These are phyloP conservation scores for Drosophila micromelanica DNA, from an alignment of 1,140 invertebrate genomes.

Conservation along the genomic window DNA sequence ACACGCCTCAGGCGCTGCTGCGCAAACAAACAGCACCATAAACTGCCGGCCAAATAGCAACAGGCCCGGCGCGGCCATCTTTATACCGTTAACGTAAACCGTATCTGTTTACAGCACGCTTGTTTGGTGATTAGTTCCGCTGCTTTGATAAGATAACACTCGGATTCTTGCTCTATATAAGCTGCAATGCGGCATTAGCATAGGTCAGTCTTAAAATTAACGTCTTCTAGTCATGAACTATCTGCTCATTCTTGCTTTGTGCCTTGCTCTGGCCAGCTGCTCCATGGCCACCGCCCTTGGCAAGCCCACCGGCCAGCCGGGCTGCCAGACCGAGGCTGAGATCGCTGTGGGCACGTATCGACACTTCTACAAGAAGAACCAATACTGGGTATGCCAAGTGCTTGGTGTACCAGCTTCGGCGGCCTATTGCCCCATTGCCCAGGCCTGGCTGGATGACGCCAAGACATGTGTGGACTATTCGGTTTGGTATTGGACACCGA, in stretches of 20 bases:
- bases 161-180: conserved; percentile 55
- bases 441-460: conserved; percentile 40
- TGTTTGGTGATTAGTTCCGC: conserved; percentile 40
- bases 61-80: conserved; percentile 2
- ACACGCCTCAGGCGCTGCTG: conserved; percentile 1
- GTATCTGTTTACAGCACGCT: conserved; percentile 50
- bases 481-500: conserved; percentile 63
- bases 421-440: conserved; percentile 16
- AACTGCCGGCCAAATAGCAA: conserved; percentile 59
- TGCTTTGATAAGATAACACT: conserved; percentile 57
- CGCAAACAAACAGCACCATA: conserved; percentile 74
- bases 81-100: neutral
- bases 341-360: conserved; percentile 38
- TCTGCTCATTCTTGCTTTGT: conserved; percentile 32
- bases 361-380: conserved; percentile 57
- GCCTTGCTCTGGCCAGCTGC: conserved; percentile 22
- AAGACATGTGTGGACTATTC: conserved; percentile 55
- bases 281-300: conserved; percentile 19
- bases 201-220: conserved; percentile 58
- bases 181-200: conserved; percentile 31
- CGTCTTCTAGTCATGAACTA: conserved; percentile 45
- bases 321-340: conserved; percentile 66
- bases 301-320: conserved; percentile 66
- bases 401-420: conserved; percentile 45
- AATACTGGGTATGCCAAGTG: conserved; percentile 57